phyloP scores from a whole-genome alignment of 92 coral and sea anemone species.

The Porites cylindrica region DNA sequence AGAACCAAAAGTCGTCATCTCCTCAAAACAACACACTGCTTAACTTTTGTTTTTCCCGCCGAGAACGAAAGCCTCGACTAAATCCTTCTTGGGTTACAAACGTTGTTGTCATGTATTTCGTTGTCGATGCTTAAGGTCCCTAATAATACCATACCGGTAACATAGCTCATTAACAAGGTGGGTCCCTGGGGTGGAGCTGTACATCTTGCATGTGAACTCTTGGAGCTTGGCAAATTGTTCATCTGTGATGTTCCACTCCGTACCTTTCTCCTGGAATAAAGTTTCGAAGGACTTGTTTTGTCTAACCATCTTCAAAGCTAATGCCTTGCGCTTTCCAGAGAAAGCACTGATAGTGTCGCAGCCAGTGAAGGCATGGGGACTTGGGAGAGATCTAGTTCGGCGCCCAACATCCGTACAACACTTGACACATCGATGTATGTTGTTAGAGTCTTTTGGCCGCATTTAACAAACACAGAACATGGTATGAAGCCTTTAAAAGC shows the following conservation, averaged over 20 bases:
- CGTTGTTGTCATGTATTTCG: too few species aligned
- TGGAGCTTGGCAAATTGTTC: neutral
- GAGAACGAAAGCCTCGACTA: slow-evolving; percentile 33
- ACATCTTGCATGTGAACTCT: too few species aligned
- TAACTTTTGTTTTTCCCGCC: slow-evolving; percentile 23
- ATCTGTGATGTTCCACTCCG: slow-evolving; percentile 46
- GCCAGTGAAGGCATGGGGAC: too few species aligned
- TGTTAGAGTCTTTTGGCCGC: neutral
- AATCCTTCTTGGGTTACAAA: slow-evolving; percentile 4
- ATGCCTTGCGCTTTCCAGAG: neutral
- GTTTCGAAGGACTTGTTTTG: slow-evolving; percentile 34
- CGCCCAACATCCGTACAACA: too few species aligned
- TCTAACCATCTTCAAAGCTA: neutral
- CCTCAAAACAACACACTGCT: neutral
- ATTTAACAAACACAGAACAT: neutral
- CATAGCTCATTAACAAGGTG: slow-evolving; percentile 41
- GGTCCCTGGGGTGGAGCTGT: slow-evolving; percentile 54
- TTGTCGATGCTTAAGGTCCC: too few species aligned
- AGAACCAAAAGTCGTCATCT: slow-evolving; percentile 34
- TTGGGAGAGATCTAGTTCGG: too few species aligned
- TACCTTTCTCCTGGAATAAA: slow-evolving; percentile 43
- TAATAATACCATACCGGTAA: neutral
- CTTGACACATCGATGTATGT: slow-evolving; percentile 42
- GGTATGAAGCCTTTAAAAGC: neutral
- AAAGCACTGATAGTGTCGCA: too few species aligned